These are phyloP conservation scores for Drosophila meridionalis DNA, from an alignment of 2,888 invertebrate genomes.

Conservation along the genomic window DNA sequence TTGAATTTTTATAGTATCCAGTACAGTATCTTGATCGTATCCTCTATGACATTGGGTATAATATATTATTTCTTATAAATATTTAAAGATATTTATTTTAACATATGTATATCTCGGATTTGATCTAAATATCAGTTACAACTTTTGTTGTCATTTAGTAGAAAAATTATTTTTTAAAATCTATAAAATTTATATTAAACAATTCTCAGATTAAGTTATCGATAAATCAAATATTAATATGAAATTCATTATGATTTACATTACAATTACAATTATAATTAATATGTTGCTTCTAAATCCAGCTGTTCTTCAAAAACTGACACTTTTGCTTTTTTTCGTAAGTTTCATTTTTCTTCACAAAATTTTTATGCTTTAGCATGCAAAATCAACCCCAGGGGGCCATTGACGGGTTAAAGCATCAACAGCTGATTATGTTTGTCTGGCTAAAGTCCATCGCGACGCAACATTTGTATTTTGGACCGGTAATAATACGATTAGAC, in stretches of 20 bases:
- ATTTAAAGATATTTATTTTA: too few relatives aligned
- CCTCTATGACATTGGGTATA: too few relatives aligned
- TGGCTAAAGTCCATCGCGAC: conserved; percentile 29
- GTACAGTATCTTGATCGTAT: too few relatives aligned
- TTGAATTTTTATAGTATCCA: too few relatives aligned
- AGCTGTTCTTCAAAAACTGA: background rate
- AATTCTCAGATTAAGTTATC: background rate
- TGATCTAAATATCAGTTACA: background rate
- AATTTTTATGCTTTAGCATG: background rate
- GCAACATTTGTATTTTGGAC: background rate
- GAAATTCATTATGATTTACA: background rate
- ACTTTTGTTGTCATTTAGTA: background rate
- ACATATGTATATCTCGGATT: too few relatives aligned
- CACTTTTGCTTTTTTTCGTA: too few relatives aligned
- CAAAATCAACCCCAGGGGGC: background rate
- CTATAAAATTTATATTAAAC: background rate
- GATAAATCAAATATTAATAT: background rate
- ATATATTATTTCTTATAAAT: too few relatives aligned
- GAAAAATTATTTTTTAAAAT: too few relatives aligned
- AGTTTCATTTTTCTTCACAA: background rate
- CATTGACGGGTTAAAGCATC: conserved; percentile 37
- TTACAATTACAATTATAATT: background rate
- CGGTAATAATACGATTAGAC: conserved; percentile 22
- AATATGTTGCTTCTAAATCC: background rate
- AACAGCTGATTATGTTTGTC: conserved; percentile 42